phyloP scores from a whole-genome alignment of 2,113 vertebrate genomes.

The Microcebus ravelobensis region DNA sequence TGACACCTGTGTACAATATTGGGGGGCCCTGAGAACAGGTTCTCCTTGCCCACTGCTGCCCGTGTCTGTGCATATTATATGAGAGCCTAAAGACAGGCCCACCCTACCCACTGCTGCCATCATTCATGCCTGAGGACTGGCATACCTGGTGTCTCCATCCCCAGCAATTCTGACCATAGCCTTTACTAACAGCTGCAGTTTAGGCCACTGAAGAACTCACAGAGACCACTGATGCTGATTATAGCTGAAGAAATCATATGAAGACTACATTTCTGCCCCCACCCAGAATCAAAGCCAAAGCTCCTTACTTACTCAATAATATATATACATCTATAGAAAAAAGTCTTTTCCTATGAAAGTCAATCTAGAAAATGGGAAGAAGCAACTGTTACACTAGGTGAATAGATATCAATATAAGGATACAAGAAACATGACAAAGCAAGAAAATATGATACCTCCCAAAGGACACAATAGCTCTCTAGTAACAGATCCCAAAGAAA shows the following conservation, averaged over 20 bases:
- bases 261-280: neutral
- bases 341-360: neutral
- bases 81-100: neutral
- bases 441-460: neutral
- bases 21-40: neutral
- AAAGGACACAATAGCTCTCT: neutral
- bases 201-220: neutral
- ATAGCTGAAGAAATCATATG: neutral
- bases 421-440: neutral
- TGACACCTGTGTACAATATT: neutral
- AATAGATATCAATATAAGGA: neutral
- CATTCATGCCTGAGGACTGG: neutral
- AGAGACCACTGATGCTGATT: neutral
- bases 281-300: neutral
- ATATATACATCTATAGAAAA: neutral
- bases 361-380: neutral
- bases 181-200: neutral
- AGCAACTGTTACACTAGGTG: neutral
- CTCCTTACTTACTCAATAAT: neutral
- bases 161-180: neutral
- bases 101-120: neutral
- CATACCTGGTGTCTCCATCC: neutral
- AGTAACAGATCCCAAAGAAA: neutral
- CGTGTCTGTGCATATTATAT: neutral
- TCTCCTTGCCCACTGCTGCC: neutral